phyloP scores from a whole-genome alignment of 2,888 invertebrate species.

The Oxyscelio sp. region DNA sequence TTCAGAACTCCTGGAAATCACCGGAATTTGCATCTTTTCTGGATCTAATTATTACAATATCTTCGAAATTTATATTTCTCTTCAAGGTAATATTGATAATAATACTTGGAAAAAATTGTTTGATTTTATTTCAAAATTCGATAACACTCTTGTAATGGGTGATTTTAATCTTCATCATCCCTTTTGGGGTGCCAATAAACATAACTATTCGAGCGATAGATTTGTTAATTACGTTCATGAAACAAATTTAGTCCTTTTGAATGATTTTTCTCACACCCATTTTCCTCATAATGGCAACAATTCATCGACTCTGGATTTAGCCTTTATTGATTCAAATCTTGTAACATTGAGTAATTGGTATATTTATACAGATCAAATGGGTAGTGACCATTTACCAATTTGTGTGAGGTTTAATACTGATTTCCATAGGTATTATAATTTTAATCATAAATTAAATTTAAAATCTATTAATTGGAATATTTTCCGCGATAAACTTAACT shows the following conservation, averaged over 20 bases:
- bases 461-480: background rate
- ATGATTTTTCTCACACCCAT: slow-evolving; percentile 7
- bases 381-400: background rate
- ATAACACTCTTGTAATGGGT: slow-evolving; percentile 12
- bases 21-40: background rate
- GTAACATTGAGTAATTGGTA: background rate
- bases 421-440: background rate
- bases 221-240: background rate
- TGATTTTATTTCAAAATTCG: background rate
- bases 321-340: background rate
- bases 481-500: background rate
- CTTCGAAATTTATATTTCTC: slow-evolving; percentile 9
- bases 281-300: slow-evolving; percentile 22
- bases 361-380: background rate
- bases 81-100: background rate
- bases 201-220: background rate
- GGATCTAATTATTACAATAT: background rate
- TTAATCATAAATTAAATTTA: background rate
- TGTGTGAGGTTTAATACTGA: background rate
- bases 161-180: slow-evolving; percentile 52
- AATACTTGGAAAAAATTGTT: background rate
- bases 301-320: background rate
- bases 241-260: background rate
- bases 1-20: background rate
- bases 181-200: slow-evolving; percentile 34